phyloP scores from a whole-genome alignment of 2,113 vertebrate species.

The Sylvicapra grimmia region DNA sequence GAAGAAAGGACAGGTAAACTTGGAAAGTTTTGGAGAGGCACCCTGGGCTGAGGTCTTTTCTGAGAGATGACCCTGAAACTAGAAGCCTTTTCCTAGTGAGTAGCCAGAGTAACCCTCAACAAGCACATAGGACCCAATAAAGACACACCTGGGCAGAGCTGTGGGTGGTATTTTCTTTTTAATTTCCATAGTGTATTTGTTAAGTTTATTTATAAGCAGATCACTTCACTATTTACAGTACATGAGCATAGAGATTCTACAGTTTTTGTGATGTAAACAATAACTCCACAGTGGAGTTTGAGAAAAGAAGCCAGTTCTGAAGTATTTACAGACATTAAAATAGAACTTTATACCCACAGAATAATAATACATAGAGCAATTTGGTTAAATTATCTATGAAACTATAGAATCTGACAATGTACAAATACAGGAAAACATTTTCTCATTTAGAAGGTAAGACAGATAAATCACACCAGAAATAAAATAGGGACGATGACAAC shows the following conservation, averaged over 20 bases:
- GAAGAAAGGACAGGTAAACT: neutral
- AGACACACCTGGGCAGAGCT: conserved; percentile 47
- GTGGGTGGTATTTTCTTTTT: conserved; percentile 66
- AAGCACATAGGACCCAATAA: neutral
- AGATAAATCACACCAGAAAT: conserved; percentile 94
- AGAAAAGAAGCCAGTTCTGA: conserved; percentile 98
- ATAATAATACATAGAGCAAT: conserved; percentile 96
- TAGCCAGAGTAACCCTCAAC: neutral
- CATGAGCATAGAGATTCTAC: conserved; percentile 99
- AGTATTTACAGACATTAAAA: conserved; percentile 99
- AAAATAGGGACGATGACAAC: conserved; percentile 80
- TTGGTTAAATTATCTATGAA: conserved; percentile 98
- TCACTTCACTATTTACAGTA: conserved; percentile 98
- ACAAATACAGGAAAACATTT: conserved; percentile 99
- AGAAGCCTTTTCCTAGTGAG: neutral
- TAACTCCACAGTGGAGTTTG: conserved; percentile 86
- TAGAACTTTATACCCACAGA: conserved; percentile 97
- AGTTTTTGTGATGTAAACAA: conserved; percentile 99
- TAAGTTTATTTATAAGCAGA: conserved; percentile 96
- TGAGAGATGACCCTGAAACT: neutral
- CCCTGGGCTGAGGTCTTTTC: neutral
- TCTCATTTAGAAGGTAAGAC: conserved; percentile 90
- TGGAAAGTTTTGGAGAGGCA: neutral
- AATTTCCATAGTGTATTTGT: conserved; percentile 83
- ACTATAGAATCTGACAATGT: conserved; percentile 99